These are phyloP conservation scores for Brachyhypopomus gauderio DNA, from an alignment of 2,113 vertebrate species.

Conservation along the genomic window DNA sequence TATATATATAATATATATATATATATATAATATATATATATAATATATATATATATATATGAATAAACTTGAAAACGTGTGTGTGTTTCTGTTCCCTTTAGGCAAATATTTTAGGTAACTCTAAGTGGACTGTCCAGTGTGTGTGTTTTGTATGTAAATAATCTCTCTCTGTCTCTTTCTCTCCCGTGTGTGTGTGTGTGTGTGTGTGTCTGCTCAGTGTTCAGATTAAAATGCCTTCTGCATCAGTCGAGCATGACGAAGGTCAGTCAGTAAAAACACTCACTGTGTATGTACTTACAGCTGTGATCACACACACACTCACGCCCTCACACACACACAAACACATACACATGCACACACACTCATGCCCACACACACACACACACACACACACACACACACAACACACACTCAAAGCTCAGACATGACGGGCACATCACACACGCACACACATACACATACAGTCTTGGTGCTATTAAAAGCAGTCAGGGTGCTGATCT, in stretches of 20 bases:
- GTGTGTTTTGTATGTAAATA: background rate
- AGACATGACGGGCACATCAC: too few relatives aligned
- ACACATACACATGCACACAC: background rate
- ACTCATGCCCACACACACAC: too few relatives aligned
- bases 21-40: background rate
- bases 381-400: too few relatives aligned
- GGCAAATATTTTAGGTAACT: too few relatives aligned
- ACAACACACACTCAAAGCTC: too few relatives aligned
- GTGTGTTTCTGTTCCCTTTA: background rate
- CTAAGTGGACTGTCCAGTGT: background rate
- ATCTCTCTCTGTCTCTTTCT: background rate
- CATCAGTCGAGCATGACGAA: background rate
- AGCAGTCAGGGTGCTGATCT: background rate
- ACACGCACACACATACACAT: too few relatives aligned
- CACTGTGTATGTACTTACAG: background rate
- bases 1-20: background rate
- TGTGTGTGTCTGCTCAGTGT: too few relatives aligned
- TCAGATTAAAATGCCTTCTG: background rate
- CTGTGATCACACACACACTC: background rate
- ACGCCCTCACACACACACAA: background rate
- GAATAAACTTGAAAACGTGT: background rate
- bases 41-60: background rate
- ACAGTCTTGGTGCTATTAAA: background rate
- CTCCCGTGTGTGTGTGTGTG: slow-evolving; percentile 7
- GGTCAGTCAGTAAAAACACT: background rate